Conservation (phyloP, 2,888 invertebrate species). For the Drosophila phalerata region DNA sequence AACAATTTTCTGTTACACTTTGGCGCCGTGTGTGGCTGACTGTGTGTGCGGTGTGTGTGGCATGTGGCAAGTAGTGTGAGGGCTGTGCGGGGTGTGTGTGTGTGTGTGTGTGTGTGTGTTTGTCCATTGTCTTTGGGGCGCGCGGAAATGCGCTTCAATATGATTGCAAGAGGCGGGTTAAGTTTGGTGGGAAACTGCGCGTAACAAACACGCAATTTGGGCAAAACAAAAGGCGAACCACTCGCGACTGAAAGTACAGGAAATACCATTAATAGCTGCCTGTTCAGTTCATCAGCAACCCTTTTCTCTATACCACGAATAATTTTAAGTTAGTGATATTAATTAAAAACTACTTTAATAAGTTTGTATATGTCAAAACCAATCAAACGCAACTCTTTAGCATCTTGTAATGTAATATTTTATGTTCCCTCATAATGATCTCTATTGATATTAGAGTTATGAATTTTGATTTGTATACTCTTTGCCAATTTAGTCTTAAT, state of each 20-base stretch:
- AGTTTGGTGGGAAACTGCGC: conserved; percentile 57
- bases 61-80: conserved; percentile 7
- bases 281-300: conserved; percentile 2
- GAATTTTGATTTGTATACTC: neutral
- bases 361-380: neutral
- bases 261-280: conserved; percentile 13
- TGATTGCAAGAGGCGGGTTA: conserved; percentile 46
- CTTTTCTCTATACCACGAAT: conserved; percentile 1
- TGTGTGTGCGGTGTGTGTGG: conserved; percentile 8
- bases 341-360: conserved; percentile 5
- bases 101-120: conserved; percentile 20
- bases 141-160: conserved; percentile 61
- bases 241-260: conserved; percentile 11
- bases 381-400: neutral
- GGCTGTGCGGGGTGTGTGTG: too few relatives aligned
- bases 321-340: conserved; percentile 1
- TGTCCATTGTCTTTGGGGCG: conserved; percentile 56
- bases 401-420: neutral
- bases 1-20: conserved; percentile 64
- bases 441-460: neutral
- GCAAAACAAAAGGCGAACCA: conserved; percentile 36
- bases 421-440: neutral
- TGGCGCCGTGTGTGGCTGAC: conserved; percentile 55
- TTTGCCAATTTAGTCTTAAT: too few relatives aligned
- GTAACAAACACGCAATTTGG: conserved; percentile 56